Evolutionary conservation across 2,888 invertebrate species (phyloP).

Genomic region (Drosophila barbarae): DNA sequence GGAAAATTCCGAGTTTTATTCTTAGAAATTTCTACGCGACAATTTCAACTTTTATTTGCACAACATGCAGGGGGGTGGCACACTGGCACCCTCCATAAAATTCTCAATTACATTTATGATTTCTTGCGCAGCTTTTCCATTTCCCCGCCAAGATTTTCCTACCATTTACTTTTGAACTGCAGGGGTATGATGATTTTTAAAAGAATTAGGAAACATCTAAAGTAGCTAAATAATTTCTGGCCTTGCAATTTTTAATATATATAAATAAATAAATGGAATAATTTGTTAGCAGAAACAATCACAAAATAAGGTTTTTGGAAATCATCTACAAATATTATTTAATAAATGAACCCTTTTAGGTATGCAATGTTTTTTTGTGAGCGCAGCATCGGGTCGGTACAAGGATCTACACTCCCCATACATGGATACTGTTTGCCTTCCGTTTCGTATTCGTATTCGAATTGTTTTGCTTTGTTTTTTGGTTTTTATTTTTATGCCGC

Average conservation of each 20-base stretch:
- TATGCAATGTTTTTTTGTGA: not conserved
- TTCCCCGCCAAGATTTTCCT: slow-evolving; percentile 33
- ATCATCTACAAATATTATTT: not conserved
- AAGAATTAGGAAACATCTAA: too few species aligned
- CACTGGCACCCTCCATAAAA: slow-evolving; percentile 55
- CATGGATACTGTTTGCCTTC: slow-evolving; percentile 43
- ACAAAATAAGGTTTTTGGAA: not conserved
- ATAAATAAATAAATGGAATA: too few species aligned
- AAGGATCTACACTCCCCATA: not conserved
- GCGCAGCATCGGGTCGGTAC: not conserved
- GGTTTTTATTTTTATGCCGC: slow-evolving; percentile 64
- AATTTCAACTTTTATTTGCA: slow-evolving; percentile 72
- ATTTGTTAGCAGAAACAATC: not conserved
- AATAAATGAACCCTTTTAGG: not conserved
- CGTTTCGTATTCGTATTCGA: slow-evolving; percentile 27
- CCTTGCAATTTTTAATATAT: not conserved
- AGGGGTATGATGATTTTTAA: not conserved
- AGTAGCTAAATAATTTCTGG: not conserved
- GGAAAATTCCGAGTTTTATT: slow-evolving; percentile 57
- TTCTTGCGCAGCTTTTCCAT: slow-evolving; percentile 57
- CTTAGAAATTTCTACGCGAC: slow-evolving; percentile 65
- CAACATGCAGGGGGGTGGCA: slow-evolving; percentile 28
- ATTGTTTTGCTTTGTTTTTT: slow-evolving; percentile 21
- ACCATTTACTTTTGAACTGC: too few species aligned
- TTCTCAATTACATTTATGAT: slow-evolving; percentile 74